These are phyloP conservation scores for Bradypodion pumilum DNA, from an alignment of 2,797 vertebrate genomes.

Conservation along the genomic window DNA sequence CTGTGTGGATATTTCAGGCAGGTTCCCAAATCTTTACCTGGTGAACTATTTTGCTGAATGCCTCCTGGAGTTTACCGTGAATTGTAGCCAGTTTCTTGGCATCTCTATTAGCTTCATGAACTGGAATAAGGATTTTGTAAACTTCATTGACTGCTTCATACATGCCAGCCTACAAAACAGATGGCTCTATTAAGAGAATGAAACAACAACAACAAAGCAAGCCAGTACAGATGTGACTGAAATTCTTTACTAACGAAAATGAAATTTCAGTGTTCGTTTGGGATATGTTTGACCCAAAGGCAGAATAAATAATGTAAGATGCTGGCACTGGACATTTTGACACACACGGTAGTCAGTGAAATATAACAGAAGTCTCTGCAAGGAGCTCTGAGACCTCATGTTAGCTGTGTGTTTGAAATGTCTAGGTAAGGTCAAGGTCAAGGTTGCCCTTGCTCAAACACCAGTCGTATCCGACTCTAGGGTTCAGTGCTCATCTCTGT, in stretches of 20 bases:
- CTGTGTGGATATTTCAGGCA: conserved; percentile 34
- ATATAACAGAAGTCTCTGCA: background rate
- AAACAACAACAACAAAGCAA: background rate
- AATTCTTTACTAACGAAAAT: background rate
- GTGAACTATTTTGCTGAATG: conserved; percentile 98
- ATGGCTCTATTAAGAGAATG: conserved; percentile 37
- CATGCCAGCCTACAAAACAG: conserved; percentile 91
- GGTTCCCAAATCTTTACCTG: conserved; percentile 86
- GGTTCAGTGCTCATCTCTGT: no score
- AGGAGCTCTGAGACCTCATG: background rate
- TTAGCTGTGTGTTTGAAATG: background rate
- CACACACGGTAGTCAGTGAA: background rate
- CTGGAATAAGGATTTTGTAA: conserved; percentile 98
- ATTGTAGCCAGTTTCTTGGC: conserved; percentile 97
- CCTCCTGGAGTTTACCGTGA: conserved; percentile 99
- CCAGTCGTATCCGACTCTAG: no score
- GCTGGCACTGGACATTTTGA: background rate
- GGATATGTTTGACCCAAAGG: background rate
- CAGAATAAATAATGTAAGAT: background rate
- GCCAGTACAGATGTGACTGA: background rate
- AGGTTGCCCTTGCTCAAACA: no score
- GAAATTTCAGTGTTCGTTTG: background rate
- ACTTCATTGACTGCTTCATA: conserved; percentile 99
- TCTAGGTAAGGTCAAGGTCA: no score
- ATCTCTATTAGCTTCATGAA: conserved; percentile 97